Base-by-base conservation (phyloP, 1,140 invertebrate species). In the Charaxes varanes region DNA sequence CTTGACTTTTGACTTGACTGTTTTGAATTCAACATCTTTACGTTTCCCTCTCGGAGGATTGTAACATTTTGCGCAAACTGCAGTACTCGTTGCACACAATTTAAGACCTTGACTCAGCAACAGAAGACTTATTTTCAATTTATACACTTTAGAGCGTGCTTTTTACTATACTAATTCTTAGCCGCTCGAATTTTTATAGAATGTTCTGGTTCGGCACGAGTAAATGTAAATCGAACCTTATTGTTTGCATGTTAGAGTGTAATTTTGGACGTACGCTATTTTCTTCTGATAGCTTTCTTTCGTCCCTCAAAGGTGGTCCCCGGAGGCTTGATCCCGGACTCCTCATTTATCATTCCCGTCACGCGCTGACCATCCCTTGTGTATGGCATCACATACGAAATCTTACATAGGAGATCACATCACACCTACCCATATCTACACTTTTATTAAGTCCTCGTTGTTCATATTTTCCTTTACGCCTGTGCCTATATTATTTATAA, bases 301-400 rank as follows among this genome's bases (percentile, higher is more conserved):
- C 43, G 58, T 62, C 53, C 41, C 41, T 62, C 55, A 61, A 60
- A 72, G 66, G 60, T 52, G 56, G 61, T 72, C 72, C 67, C 72
- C 35, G 28, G 72, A 68, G 77, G 71, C 63, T 53, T 77, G 73
- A 74, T 71, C 73, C 67, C 63, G 62, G 64, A 68, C 54, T 68
- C 59, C 58, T 66, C 69, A 78, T 78, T 73, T 70, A 77, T 74
- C 67, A 79, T 72, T 58, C 73, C 68, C 71, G 73, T 77, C 77
- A 79, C 73, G 77, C 65, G 66, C 63, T 78, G 73, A 69, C 73
- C 74, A 77, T 81, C 70, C 68, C 70, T 71, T 72, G 77, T 63
- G 56, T 66, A 73, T 63, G 63, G 61, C 54, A 57, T 46, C 53
- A 61, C 55, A 59, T 68, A 73, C 52, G 66, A 58, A 69, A 62